A percentile compares a stretch with the other conserved stretches of the same genome.
phyloP scores from a whole-genome alignment of 1,140 invertebrate genomes.

The Globodera rostochiensis region DNA sequence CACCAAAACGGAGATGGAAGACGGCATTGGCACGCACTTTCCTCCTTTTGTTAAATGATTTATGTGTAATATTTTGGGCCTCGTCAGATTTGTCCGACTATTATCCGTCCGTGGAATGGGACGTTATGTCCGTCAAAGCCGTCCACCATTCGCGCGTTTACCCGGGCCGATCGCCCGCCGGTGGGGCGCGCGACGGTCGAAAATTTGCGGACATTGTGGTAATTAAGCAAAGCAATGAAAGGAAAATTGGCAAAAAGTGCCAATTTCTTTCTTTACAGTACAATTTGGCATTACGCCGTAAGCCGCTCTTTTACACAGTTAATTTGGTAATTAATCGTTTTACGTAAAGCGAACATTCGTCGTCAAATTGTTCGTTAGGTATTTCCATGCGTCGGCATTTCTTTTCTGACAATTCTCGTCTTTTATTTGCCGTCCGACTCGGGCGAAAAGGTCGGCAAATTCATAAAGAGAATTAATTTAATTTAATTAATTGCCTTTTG shows the following conservation, averaged over 20 bases:
- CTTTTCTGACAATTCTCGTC: constrained; percentile 90
- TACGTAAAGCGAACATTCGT: background rate
- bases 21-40: constrained; percentile 47
- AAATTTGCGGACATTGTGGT: constrained; percentile 30
- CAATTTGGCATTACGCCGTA: constrained; percentile 75
- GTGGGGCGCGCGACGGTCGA: background rate
- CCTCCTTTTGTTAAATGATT: background rate
- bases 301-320: constrained; percentile 77
- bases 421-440: constrained; percentile 98
- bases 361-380: constrained; percentile 73
- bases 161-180: constrained; percentile 72
- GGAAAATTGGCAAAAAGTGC: background rate
- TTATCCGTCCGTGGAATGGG: constrained; percentile 98
- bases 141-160: constrained; percentile 85
- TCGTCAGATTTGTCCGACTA: constrained; percentile 87
- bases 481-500: background rate
- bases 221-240: background rate
- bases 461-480: background rate
- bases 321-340: constrained; percentile 28
- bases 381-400: constrained; percentile 91
- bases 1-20: constrained; percentile 39
- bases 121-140: constrained; percentile 87
- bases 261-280: constrained; percentile 50
- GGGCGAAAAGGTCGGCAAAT: constrained; percentile 85
- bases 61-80: background rate